Percentiles rank a stretch among this genome's conserved stretches.
Evolutionary conservation across 2,888 invertebrate species (phyloP).

Genomic region (Melanostoma scalare): DNA sequence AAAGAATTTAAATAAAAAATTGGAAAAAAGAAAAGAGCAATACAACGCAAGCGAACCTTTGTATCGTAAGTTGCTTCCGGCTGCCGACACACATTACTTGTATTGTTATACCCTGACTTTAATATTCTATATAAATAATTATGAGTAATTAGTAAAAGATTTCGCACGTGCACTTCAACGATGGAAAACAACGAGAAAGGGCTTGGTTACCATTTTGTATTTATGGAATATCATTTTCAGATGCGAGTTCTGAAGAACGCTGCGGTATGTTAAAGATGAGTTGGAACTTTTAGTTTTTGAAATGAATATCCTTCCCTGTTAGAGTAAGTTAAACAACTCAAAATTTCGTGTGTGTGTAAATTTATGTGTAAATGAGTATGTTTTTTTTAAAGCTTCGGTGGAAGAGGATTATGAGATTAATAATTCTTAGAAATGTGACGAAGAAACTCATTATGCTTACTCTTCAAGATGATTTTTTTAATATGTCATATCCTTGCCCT

Average conservation of each 20-base stretch:
- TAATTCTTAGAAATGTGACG: no score
- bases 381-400: no score
- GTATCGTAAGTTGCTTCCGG: not conserved
- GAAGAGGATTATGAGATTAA: no score
- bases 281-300: slow-evolving; percentile 41
- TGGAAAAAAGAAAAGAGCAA: slow-evolving; percentile 2
- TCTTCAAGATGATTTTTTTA: no score
- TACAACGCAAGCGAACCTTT: slow-evolving; percentile 5
- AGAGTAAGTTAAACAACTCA: slow-evolving; percentile 27
- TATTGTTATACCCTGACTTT: not conserved
- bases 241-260: slow-evolving; percentile 9
- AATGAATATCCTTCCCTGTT: slow-evolving; percentile 23
- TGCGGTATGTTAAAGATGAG: not conserved
- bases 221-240: slow-evolving; percentile 22
- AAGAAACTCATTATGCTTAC: no score
- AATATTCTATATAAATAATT: no score
- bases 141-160: no score
- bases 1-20: slow-evolving; percentile 56
- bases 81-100: not conserved
- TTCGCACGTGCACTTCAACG: no score
- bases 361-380: no score
- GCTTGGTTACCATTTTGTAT: slow-evolving; percentile 3
- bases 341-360: no score
- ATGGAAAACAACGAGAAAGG: not conserved
- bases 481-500: no score